phyloP scores from a whole-genome alignment of 2,113 vertebrate species.

The Dissostichus mawsoni region DNA sequence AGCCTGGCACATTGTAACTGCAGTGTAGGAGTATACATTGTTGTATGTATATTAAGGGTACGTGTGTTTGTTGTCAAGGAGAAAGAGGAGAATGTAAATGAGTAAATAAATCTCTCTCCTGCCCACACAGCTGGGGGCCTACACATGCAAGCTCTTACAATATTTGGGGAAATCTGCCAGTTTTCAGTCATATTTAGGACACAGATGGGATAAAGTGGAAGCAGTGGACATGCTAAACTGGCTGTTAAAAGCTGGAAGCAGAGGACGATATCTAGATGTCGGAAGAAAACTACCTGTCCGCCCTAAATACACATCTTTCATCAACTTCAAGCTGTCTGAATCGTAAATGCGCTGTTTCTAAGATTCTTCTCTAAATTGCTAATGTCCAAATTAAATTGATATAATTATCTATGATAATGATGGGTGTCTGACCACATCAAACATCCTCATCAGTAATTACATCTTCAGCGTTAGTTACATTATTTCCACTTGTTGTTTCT shows the following conservation, averaged over 20 bases:
- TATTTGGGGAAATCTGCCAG: not conserved
- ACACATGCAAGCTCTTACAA: not conserved
- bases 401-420: not conserved
- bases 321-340: not conserved
- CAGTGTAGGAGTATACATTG: not conserved
- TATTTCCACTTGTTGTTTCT: not conserved
- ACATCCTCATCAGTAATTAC: conserved; percentile 12
- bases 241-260: no score
- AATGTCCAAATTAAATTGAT: no score
- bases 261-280: no score
- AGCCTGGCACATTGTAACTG: not conserved
- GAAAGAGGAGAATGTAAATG: not conserved
- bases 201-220: no score
- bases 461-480: conserved; percentile 7
- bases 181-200: not conserved
- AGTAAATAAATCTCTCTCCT: not conserved
- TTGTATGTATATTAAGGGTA: not conserved
- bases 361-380: no score
- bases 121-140: not conserved
- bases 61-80: conserved; percentile 1
- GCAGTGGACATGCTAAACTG: no score
- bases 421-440: not conserved
- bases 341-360: not conserved
- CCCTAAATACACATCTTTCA: not conserved
- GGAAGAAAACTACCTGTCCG: no score